Evolutionary conservation across 2,113 vertebrate species (phyloP).

Genomic region (Butastur rufipennis): DNA sequence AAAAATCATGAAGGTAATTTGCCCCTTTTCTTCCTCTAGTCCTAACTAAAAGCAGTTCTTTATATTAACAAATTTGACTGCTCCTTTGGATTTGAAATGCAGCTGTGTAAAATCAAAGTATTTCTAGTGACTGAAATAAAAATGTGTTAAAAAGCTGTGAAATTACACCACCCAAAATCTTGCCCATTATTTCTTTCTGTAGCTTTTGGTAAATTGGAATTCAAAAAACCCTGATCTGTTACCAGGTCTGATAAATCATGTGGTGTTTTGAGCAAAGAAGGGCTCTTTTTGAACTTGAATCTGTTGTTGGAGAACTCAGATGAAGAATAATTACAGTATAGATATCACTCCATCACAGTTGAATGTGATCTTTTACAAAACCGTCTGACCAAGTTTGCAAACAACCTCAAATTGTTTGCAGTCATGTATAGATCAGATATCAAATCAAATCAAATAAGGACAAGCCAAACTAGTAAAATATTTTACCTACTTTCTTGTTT

Average conservation of each 20-base stretch:
- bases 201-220: background rate
- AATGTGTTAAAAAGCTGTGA: background rate
- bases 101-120: background rate
- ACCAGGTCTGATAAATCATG: background rate
- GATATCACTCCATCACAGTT: background rate
- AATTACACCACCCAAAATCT: background rate
- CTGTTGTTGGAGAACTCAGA: conserved; percentile 12
- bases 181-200: background rate
- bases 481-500: background rate
- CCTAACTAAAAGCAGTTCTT: background rate
- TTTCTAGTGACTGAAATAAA: background rate
- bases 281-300: background rate
- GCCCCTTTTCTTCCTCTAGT: background rate
- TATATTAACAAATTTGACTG: background rate
- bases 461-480: background rate
- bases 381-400: background rate
- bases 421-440: background rate
- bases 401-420: background rate
- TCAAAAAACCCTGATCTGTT: background rate
- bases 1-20: background rate
- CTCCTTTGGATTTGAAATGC: background rate
- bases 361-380: background rate
- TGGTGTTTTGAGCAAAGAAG: background rate
- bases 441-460: background rate
- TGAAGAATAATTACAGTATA: background rate